Evolutionary conservation across 2,113 vertebrate genomes (phyloP).

Genomic region (Salvelinus fontinalis): DNA sequence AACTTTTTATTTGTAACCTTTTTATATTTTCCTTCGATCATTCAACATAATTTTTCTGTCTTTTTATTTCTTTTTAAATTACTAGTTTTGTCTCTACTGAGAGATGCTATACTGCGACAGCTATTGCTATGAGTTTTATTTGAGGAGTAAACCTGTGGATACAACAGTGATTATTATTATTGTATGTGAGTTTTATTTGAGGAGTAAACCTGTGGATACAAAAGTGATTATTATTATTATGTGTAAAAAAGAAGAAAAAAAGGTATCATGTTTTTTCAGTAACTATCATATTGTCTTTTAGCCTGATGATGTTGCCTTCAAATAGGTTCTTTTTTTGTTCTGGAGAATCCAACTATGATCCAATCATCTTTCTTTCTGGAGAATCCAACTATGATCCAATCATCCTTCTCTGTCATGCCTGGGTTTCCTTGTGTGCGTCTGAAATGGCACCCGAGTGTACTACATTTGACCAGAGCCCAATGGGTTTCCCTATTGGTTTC

Average conservation of each 20-base stretch:
- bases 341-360: conserved; percentile 68
- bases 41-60: conserved; percentile 18
- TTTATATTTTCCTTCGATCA: not conserved
- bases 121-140: conserved; percentile 76
- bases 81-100: conserved; percentile 79
- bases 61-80: conserved; percentile 29
- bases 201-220: conserved; percentile 77
- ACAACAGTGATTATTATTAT: not conserved
- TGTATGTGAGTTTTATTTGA: conserved; percentile 63
- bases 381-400: conserved; percentile 40
- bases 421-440: conserved; percentile 38
- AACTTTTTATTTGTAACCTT: conserved; percentile 63
- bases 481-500: too few species aligned
- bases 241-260: conserved; percentile 54
- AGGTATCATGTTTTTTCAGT: conserved; percentile 63
- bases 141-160: conserved; percentile 80
- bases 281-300: conserved; percentile 80
- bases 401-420: conserved; percentile 78
- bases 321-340: conserved; percentile 72
- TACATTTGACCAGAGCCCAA: too few species aligned
- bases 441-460: too few species aligned
- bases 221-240: conserved; percentile 70
- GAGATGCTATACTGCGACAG: conserved; percentile 82
- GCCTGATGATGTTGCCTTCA: conserved; percentile 85
- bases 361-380: conserved; percentile 11